Evolutionary conservation across 2,113 vertebrate genomes (phyloP), one percentile per base, ranked within the genome.

Genomic region (Halcyon malimbica): DNA sequence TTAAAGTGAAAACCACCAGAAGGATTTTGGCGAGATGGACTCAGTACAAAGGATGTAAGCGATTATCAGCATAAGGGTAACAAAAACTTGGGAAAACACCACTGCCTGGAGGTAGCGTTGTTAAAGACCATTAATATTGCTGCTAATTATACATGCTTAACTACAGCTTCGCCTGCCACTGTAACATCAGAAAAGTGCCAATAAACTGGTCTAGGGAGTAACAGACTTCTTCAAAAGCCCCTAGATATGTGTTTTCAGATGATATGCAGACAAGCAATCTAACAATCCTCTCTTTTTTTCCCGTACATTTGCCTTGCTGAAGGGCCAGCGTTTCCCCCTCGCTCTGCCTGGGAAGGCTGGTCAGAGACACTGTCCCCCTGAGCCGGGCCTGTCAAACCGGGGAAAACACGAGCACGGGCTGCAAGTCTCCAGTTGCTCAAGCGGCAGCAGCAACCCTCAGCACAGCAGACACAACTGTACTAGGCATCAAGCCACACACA

Each of bases 111-210:
- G 65, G 82, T 73, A 91, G 56, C 39, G 69, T 64, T 1, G 0
- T 79, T 94, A 79, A 91, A 95, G 18, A 75, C 67, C 57, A 82
- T 87, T 94, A 92, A 94, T 91, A 93, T 37, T 82, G 77, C 28
- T 1, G 2, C 77, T 92, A 96, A 95, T 96, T 96, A 90, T 42
- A 71, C 31, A 44, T 5, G 1, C 33, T 83, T 86, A 95, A 88
- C 82, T 71, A 65, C 46, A 88, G 79, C 57, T 90, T 84, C 81
- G 60, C 65, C 65, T 81, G 56, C 64, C 75, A 90, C 56, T 11
- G 9, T 53, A 94, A 84, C 56, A 87, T 53, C 68, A 82, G 56
- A 68, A 78, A 77, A 83, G 26, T 68, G 68, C 60, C 88, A 86
- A n/a, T 81, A 82, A 93, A 87, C 19, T 10, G 41, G 35, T 50